These are phyloP conservation scores for Micropoecilia bifurca DNA, from an alignment of 2,797 vertebrate genomes.

Conservation along the genomic window DNA sequence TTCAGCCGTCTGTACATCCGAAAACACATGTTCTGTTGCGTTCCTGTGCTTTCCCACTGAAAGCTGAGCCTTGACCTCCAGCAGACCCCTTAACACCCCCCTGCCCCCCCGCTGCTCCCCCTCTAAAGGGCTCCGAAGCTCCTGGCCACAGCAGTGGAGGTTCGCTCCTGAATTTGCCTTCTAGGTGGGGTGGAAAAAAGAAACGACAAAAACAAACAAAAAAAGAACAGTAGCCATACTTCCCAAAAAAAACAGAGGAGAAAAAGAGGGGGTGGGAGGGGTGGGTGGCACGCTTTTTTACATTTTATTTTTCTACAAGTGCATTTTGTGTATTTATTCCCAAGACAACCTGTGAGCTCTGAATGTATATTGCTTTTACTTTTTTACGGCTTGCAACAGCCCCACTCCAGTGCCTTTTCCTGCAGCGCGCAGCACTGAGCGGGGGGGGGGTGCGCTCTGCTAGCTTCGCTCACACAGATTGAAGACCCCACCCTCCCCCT, in stretches of 20 bases:
- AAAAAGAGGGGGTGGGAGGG: slow-evolving; percentile 38
- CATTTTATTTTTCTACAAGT: slow-evolving; percentile 86
- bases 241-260: slow-evolving; percentile 66
- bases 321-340: slow-evolving; percentile 81
- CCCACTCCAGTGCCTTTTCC: slow-evolving; percentile 85
- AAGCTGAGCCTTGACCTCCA: slow-evolving; percentile 74
- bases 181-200: slow-evolving; percentile 43
- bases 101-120: slow-evolving; percentile 18
- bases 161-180: slow-evolving; percentile 75
- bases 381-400: slow-evolving; percentile 80
- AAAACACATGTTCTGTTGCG: slow-evolving; percentile 59
- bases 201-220: slow-evolving; percentile 2
- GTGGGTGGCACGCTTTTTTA: slow-evolving; percentile 77
- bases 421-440: slow-evolving; percentile 66
- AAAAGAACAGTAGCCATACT: slow-evolving; percentile 78
- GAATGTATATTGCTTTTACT: slow-evolving; percentile 82
- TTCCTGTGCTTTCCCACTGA: slow-evolving; percentile 65
- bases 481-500: slow-evolving; percentile 26
- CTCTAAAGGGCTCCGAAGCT: slow-evolving; percentile 73
- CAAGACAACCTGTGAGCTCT: slow-evolving; percentile 75
- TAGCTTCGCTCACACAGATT: slow-evolving; percentile 65
- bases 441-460: slow-evolving; percentile 45
- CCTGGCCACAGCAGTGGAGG: slow-evolving; percentile 62
- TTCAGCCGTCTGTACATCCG: slow-evolving; percentile 58
- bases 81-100: slow-evolving; percentile 26